Percentiles rank a stretch among this genome's conserved stretches.
Evolutionary conservation across 1,140 invertebrate genomes (phyloP).

Genomic region (Agrypnia vestita): DNA sequence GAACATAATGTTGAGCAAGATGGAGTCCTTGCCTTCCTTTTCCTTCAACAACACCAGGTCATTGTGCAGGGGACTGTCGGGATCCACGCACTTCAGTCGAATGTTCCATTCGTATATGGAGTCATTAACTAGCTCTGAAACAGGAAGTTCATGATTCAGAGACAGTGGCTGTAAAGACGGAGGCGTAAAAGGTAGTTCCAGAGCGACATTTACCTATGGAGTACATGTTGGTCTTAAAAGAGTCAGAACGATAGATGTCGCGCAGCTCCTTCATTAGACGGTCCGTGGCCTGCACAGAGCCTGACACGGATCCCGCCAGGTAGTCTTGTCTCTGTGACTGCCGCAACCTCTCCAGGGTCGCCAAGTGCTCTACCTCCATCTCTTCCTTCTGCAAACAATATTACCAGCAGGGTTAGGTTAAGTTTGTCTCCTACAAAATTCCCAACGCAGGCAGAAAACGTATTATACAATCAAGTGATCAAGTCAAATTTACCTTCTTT

Average conservation of each 20-base stretch:
- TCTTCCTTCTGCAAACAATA: conserved; percentile 82
- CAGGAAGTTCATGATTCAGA: not conserved
- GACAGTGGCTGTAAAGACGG: too few species aligned
- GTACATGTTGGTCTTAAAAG: conserved; percentile 93
- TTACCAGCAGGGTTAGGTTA: not conserved
- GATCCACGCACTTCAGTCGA: conserved; percentile 95
- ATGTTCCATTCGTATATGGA: conserved; percentile 99
- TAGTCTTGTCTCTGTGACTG: conserved; percentile 96
- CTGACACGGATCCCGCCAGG: conserved; percentile 89
- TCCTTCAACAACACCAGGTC: conserved; percentile 96
- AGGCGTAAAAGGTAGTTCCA: not conserved
- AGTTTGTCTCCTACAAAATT: not conserved
- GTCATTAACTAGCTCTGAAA: conserved; percentile 94
- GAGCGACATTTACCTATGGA: conserved; percentile 78
- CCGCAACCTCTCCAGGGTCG: conserved; percentile 92
- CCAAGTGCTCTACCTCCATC: conserved; percentile 94
- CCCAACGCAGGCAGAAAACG: not conserved
- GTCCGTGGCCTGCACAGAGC: conserved; percentile 98
- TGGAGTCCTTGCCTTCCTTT: conserved; percentile 97
- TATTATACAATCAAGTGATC: too few species aligned
- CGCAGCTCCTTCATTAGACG: conserved; percentile 98
- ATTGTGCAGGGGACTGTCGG: conserved; percentile 95
- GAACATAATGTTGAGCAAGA: conserved; percentile 97
- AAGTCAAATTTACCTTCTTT: too few species aligned
- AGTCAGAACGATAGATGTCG: conserved; percentile 98